These are phyloP conservation scores for Scaptomyza parva DNA, from an alignment of 2,888 invertebrate genomes.

Conservation along the genomic window DNA sequence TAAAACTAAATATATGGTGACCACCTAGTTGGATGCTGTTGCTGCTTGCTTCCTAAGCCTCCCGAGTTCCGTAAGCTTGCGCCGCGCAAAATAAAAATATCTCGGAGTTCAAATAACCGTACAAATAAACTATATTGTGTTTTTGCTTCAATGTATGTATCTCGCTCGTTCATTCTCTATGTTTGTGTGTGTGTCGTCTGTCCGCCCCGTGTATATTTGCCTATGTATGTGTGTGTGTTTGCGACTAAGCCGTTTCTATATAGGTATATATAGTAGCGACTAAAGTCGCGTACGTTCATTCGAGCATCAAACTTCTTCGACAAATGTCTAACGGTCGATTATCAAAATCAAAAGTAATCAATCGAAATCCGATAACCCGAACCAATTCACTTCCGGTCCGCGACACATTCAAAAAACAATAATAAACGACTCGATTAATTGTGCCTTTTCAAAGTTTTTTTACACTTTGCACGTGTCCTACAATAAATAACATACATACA, in stretches of 20 bases:
- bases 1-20: slow-evolving; percentile 21
- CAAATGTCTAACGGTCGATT: slow-evolving; percentile 41
- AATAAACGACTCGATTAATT: slow-evolving; percentile 2
- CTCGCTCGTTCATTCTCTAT: neutral
- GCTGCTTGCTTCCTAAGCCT: slow-evolving; percentile 12
- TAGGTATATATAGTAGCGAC: slow-evolving; percentile 74
- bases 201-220: slow-evolving; percentile 8
- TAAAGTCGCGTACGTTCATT: slow-evolving; percentile 71
- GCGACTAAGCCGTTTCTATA: slow-evolving; percentile 56
- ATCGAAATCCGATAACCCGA: slow-evolving; percentile 12
- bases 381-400: slow-evolving; percentile 60
- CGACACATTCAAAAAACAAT: slow-evolving; percentile 5
- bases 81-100: slow-evolving; percentile 45
- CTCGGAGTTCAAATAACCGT: slow-evolving; percentile 72
- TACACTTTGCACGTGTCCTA: slow-evolving; percentile 47
- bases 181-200: slow-evolving; percentile 18
- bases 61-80: slow-evolving; percentile 47
- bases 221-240: slow-evolving; percentile 18
- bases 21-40: slow-evolving; percentile 25
- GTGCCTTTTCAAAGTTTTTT: slow-evolving; percentile 24
- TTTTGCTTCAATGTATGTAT: slow-evolving; percentile 31
- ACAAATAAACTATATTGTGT: slow-evolving; percentile 75
- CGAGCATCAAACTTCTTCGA: slow-evolving; percentile 58
- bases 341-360: slow-evolving; percentile 11
- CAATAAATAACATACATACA: slow-evolving; percentile 14